phyloP scores from a whole-genome alignment of 2,113 vertebrate species.

The Caranx melampygus region DNA sequence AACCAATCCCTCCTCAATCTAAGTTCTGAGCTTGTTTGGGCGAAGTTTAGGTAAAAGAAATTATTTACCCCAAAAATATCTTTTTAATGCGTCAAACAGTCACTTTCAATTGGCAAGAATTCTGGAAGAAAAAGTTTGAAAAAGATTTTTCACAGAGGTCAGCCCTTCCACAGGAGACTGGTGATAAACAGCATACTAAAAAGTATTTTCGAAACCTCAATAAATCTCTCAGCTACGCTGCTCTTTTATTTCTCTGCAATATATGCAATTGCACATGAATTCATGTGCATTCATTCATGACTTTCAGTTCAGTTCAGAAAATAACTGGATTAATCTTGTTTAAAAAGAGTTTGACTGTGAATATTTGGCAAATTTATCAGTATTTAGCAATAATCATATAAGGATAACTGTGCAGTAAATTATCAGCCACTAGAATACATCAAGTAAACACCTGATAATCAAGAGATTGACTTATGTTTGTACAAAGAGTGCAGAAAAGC shows the following conservation, averaged over 20 bases:
- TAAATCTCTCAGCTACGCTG: background rate
- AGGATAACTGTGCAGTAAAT: background rate
- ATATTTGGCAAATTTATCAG: background rate
- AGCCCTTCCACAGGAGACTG: constrained; percentile 5
- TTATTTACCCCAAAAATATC: constrained; percentile 19
- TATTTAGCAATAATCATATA: background rate
- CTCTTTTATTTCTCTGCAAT: background rate
- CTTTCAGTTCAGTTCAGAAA: no score
- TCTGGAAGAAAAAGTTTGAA: constrained; percentile 1
- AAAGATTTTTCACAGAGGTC: constrained; percentile 5
- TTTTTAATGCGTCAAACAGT: constrained; percentile 31
- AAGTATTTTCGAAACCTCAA: background rate
- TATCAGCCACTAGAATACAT: background rate
- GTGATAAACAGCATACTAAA: constrained; percentile 8
- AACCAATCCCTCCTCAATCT: constrained; percentile 11
- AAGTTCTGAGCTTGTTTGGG: constrained; percentile 7
- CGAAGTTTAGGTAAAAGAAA: background rate
- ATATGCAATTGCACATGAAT: background rate
- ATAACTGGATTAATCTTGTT: background rate
- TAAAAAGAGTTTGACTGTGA: background rate
- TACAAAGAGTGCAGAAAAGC: no score
- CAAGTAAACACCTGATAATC: background rate
- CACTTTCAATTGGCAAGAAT: background rate
- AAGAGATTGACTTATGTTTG: background rate
- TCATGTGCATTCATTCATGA: background rate